These are phyloP conservation scores for Drosophila busckii DNA, from an alignment of 1,140 invertebrate species.

Conservation along the genomic window DNA sequence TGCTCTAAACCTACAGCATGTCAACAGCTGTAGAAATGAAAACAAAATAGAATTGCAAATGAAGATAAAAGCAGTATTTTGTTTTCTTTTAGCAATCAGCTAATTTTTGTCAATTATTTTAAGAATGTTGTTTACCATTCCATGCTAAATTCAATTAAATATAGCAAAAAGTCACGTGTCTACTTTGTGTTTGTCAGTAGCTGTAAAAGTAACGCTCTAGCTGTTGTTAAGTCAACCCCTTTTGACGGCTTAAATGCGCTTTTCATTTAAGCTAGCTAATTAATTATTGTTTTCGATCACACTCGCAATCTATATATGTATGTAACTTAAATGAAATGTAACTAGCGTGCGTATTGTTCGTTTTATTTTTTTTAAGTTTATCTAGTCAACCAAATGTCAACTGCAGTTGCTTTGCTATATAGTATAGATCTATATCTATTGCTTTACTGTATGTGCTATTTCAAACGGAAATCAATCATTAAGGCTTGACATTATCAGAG, in stretches of 20 bases:
- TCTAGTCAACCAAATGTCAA: background rate
- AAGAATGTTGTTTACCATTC: conserved; percentile 7
- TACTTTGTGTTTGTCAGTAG: background rate
- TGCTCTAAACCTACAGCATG: conserved; percentile 1
- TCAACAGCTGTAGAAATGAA: conserved; percentile 6
- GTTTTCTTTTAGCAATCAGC: background rate
- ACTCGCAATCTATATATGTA: too few relatives aligned
- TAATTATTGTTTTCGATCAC: too few relatives aligned
- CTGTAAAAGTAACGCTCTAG: too few relatives aligned
- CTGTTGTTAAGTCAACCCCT: too few relatives aligned
- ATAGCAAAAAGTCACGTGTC: conserved; percentile 16
- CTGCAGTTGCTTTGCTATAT: background rate
- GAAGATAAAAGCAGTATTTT: too few relatives aligned
- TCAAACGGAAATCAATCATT: conserved; percentile 40
- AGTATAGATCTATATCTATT: background rate
- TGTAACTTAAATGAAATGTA: too few relatives aligned
- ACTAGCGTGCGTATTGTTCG: too few relatives aligned
- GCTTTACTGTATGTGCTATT: conserved; percentile 7
- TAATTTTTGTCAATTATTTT: background rate
- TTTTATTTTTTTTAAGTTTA: background rate
- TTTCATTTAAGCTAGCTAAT: too few relatives aligned
- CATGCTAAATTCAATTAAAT: background rate
- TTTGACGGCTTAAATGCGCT: too few relatives aligned
- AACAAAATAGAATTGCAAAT: background rate
- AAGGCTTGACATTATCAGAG: conserved; percentile 15